A percentile compares a stretch with the other conserved stretches of the same genome.
phyloP scores from a whole-genome alignment of 2,888 invertebrate species.

The Copidosoma aretas region DNA sequence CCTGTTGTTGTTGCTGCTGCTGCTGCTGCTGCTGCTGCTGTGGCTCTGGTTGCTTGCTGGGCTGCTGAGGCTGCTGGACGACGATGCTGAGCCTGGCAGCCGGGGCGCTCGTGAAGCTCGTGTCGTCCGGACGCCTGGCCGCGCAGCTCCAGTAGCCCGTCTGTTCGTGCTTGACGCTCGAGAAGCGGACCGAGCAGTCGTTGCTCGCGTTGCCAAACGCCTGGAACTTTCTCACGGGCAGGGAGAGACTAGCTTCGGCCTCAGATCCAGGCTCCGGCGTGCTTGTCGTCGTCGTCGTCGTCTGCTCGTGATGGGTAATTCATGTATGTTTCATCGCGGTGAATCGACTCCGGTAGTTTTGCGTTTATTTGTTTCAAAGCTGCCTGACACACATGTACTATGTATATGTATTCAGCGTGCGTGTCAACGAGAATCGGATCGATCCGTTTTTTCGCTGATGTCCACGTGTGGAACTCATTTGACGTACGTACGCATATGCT shows the following conservation, averaged over 20 bases:
- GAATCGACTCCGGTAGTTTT: too few relatives aligned
- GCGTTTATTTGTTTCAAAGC: too few relatives aligned
- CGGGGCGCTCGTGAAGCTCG: constrained; percentile 55
- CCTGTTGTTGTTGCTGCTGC: neutral
- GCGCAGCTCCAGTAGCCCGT: constrained; percentile 61
- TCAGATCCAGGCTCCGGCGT: constrained; percentile 42
- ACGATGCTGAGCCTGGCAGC: constrained; percentile 55
- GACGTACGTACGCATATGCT: too few relatives aligned
- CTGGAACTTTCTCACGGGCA: constrained; percentile 57
- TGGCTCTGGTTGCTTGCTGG: neutral
- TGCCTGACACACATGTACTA: too few relatives aligned
- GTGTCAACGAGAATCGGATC: too few relatives aligned
- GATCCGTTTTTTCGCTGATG: too few relatives aligned
- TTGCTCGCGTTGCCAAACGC: constrained; percentile 60
- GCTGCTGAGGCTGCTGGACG: neutral
- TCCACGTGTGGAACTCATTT: constrained; percentile 10
- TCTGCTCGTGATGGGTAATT: too few relatives aligned
- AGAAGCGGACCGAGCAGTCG: constrained; percentile 60
- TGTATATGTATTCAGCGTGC: too few relatives aligned
- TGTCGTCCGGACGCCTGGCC: constrained; percentile 52
- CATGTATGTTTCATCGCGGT: too few relatives aligned
- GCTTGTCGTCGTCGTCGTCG: neutral
- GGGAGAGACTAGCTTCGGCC: constrained; percentile 44
- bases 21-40: neutral
- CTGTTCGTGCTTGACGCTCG: constrained; percentile 57